phyloP scores from a whole-genome alignment of 2,888 invertebrate genomes.

The Tuta absoluta region DNA sequence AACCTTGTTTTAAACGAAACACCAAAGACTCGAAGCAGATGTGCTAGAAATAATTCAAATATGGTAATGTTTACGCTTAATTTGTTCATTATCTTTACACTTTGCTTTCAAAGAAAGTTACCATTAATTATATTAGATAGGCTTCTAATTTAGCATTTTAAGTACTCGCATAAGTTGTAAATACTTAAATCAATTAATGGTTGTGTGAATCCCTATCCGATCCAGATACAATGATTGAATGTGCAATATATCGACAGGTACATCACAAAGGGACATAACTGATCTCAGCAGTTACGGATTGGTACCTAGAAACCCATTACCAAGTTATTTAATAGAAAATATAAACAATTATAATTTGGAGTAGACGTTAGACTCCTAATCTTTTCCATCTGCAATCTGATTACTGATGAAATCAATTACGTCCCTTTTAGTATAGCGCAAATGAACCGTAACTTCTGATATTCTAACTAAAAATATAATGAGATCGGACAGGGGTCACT shows the following conservation, averaged over 20 bases:
- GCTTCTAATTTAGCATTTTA: conserved; percentile 41
- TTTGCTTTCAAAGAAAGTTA: conserved; percentile 41
- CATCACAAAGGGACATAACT: background rate
- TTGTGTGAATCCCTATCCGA: conserved; percentile 32
- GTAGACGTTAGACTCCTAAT: no score
- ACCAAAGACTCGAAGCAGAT: conserved; percentile 48
- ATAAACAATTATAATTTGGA: no score
- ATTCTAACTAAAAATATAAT: background rate
- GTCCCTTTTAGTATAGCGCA: background rate
- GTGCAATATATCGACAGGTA: background rate
- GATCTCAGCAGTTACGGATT: no score
- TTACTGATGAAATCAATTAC: no score
- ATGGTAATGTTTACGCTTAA: conserved; percentile 52
- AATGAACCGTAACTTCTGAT: background rate
- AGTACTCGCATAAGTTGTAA: conserved; percentile 29
- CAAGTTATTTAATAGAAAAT: no score
- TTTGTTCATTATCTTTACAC: conserved; percentile 43
- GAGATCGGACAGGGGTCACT: conserved; percentile 13
- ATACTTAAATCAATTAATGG: conserved; percentile 26
- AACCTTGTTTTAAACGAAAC: conserved; percentile 41
- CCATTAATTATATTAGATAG: conserved; percentile 36
- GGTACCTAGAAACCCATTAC: no score
- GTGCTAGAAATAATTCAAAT: conserved; percentile 37
- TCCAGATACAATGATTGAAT: background rate
- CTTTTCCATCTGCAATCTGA: no score